Base-by-base conservation (phyloP, 1,140 invertebrate genomes). In the Drosophila ambigua region DNA sequence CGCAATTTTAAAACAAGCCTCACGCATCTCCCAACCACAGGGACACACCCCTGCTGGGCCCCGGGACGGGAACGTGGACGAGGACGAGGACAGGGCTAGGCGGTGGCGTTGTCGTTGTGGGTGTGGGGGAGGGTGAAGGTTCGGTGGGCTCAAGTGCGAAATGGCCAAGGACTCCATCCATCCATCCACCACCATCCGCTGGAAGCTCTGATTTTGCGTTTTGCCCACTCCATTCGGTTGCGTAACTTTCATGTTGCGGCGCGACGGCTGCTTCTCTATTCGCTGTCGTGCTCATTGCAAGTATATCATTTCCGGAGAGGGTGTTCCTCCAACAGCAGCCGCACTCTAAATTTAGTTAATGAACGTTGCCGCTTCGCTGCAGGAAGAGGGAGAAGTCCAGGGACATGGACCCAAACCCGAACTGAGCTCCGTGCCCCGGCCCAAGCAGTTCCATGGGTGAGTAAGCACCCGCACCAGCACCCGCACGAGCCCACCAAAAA, bases 281-380 rank as follows among this genome's bases (percentile, higher is more conserved):
- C 58, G 60, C 61, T 20, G 55, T 54, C 49, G 41, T 55, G 43
- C 28, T 48, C 43, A 44, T 66, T 77, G 76, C 73, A 79, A 87
- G 82, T 88, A 81, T 72, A 72, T 89, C 83, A 83, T 83, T 83
- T 83, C 79, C 83, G 51, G 63, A 54, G 43, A 24, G 43, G 68
- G 52, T 67, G 72, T 58, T 58, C 67, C 39, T 60, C 51, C 66
- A 75, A 78, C 82, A 87, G 83, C 82, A 75, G 83, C 73, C 69
- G 78, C 82, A 82, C 78, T 87, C 82, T 87, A 87, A 87, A 87
- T 87, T 88, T 87, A 87, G 83, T 88, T 87, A 87, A 87, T 83
- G 82, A 85, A 87, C 81, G 55, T 72, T 77, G 73, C 50, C 63
- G 68, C 49, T 53, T 41, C 55, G 60, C 49, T 23, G 45, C 59